A percentile compares a stretch with the other conserved stretches of the same genome.
Conservation (phyloP, 53 echinoderm and acorn worm species). For the Crossaster papposus region DNA sequence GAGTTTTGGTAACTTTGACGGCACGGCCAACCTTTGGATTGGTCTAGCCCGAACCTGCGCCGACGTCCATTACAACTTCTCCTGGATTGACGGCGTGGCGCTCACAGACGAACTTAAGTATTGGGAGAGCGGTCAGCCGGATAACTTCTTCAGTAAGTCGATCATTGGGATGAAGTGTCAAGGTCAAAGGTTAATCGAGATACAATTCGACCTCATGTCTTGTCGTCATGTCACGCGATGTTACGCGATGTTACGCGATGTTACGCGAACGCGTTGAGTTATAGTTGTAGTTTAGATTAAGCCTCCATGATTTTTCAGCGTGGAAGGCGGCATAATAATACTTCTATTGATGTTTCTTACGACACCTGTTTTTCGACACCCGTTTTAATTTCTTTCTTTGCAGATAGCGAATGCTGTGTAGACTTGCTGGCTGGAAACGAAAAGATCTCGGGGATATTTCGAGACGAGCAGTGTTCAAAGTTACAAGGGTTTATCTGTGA, state of each 20-base stretch:
- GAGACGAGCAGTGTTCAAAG: slow-evolving; percentile 51
- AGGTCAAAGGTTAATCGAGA: too few relatives aligned
- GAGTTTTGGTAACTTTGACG: not conserved
- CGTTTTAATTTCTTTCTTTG: not conserved
- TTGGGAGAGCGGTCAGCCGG: slow-evolving; percentile 41
- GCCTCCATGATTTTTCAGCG: too few relatives aligned
- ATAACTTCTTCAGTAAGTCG: slow-evolving; percentile 27
- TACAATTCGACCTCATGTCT: too few relatives aligned
- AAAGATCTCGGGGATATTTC: slow-evolving; percentile 51
- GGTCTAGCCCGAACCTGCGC: slow-evolving; percentile 42
- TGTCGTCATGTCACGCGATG: too few relatives aligned
- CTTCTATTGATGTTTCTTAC: too few relatives aligned
- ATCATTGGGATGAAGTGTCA: not conserved
- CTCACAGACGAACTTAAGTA: not conserved
- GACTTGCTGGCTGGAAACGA: slow-evolving; percentile 45
- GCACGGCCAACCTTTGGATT: slow-evolving; percentile 50
- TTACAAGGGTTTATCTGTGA: slow-evolving; percentile 66
- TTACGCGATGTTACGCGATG: too few relatives aligned
- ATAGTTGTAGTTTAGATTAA: too few relatives aligned
- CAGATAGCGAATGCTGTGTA: slow-evolving; percentile 63
- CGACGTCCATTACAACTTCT: not conserved
- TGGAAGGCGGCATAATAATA: too few relatives aligned
- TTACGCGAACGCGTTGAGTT: too few relatives aligned
- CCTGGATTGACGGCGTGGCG: slow-evolving; percentile 37
- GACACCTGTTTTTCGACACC: not conserved